Base-by-base conservation (phyloP, 2,113 vertebrate species). In the Ictalurus furcatus region DNA sequence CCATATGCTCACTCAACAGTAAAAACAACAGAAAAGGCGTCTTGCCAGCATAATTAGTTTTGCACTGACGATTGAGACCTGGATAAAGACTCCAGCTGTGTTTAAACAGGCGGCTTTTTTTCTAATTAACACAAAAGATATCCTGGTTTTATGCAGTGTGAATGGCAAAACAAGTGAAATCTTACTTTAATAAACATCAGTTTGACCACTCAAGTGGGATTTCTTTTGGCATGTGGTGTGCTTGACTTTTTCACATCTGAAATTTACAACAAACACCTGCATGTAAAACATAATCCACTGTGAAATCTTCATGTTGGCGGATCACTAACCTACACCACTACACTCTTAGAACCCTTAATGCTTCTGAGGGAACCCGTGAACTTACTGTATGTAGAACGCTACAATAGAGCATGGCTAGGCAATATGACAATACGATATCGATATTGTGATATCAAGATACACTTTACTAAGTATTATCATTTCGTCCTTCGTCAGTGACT, bases 1-100 rank as follows among this genome's bases (percentile, higher is more conserved):
- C 91, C 91, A 93, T 84, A 92, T 92, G 91, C 59, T 12, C 81
- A 73, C 21, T 7, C 5, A 83, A 83, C 61, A 54, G 28, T 59
- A 54, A 73, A 34, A 23, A 84, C 59, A 76, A 65, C 71, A 81
- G 85, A 89, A 85, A 87, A 81, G 34, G 44, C 54, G 61, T 80
- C 82, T 44, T 81, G 30, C 19, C 78, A 59, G 84, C 59, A 25
- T 89, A 23, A 85, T 89, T 61, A 59, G 54, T 89, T 83, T 74
- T 85, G 25, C 0, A 74, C 85, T 85, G 71, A 85, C 34, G 78
- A 54, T 21, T 54, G 34, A 67, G 86, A 80, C 59, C 69, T 30
- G 44, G 14, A 80, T 54, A 56, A 80, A 56, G 28, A 56, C 78
- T 54, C 13, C 13, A 82, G 17, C 54, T 11, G n/a, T 82, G 40